These are phyloP conservation scores for Palythoa heliodiscus DNA, from an alignment of 92 coral and sea anemone genomes.

Conservation along the genomic window DNA sequence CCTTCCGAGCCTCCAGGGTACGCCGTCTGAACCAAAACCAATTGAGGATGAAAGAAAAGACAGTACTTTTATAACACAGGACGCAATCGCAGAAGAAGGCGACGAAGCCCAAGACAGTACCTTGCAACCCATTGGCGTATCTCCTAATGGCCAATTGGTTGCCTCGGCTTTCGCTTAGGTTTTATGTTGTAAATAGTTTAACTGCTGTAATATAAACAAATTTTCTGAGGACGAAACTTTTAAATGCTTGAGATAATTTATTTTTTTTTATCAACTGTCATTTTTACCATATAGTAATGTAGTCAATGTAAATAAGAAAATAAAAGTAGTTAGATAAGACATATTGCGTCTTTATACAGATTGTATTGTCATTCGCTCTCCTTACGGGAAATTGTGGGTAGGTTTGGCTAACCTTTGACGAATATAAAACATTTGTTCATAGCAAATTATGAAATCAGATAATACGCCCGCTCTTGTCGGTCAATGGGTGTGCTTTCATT, in stretches of 20 bases:
- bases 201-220: not conserved
- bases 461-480: too few relatives aligned
- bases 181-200: not conserved
- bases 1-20: conserved; percentile 39
- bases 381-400: not conserved
- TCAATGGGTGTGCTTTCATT: too few relatives aligned
- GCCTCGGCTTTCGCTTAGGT: conserved; percentile 21
- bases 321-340: not conserved
- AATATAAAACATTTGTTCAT: too few relatives aligned
- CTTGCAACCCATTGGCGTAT: not conserved
- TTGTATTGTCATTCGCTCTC: too few relatives aligned
- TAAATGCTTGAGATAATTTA: not conserved
- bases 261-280: not conserved
- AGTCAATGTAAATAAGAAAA: not conserved
- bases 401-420: too few relatives aligned
- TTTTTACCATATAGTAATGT: not conserved
- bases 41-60: conserved; percentile 50
- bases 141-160: conserved; percentile 34
- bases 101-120: conserved; percentile 9
- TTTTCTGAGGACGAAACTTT: not conserved
- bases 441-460: too few relatives aligned
- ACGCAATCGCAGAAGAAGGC: conserved; percentile 42
- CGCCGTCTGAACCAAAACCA: conserved; percentile 42
- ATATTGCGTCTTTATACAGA: too few relatives aligned
- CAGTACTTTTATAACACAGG: conserved; percentile 82